Evolutionary conservation across 2,797 vertebrate genomes (phyloP).

Genomic region (Lerista edwardsae): DNA sequence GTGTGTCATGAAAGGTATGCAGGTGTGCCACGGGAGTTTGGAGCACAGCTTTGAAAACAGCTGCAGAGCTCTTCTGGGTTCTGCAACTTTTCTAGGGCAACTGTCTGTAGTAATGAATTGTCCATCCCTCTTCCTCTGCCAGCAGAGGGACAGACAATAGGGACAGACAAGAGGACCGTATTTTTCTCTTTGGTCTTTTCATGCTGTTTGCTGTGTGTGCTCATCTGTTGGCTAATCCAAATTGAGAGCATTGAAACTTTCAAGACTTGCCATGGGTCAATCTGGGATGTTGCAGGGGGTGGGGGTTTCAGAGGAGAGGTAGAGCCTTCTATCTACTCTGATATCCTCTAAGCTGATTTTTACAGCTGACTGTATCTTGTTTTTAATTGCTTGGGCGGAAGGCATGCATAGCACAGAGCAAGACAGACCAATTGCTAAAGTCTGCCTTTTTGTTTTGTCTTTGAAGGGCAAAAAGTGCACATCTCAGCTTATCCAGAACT

Average conservation of each 20-base stretch:
- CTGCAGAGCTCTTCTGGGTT: no score
- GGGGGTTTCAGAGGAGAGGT: background rate
- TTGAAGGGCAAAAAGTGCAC: background rate
- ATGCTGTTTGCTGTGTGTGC: background rate
- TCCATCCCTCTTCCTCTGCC: no score
- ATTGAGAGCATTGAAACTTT: background rate
- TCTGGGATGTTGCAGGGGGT: background rate
- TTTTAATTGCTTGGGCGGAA: constrained; percentile 60
- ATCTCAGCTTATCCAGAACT: constrained; percentile 25
- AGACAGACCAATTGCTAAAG: background rate
- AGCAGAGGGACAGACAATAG: no score
- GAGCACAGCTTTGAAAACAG: no score
- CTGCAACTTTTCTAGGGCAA: no score
- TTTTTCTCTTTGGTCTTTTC: background rate
- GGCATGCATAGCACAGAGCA: background rate
- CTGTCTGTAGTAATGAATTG: no score
- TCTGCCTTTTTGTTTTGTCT: constrained; percentile 19
- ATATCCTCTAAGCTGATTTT: constrained; percentile 47
- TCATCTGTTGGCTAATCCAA: background rate
- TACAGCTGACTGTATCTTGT: constrained; percentile 64
- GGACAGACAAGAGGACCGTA: background rate
- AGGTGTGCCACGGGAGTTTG: no score
- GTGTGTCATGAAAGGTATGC: no score
- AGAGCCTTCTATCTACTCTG: background rate
- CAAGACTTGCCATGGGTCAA: background rate